These are phyloP conservation scores for Pectinophora gossypiella DNA, from an alignment of 1,140 invertebrate species.

Conservation along the genomic window DNA sequence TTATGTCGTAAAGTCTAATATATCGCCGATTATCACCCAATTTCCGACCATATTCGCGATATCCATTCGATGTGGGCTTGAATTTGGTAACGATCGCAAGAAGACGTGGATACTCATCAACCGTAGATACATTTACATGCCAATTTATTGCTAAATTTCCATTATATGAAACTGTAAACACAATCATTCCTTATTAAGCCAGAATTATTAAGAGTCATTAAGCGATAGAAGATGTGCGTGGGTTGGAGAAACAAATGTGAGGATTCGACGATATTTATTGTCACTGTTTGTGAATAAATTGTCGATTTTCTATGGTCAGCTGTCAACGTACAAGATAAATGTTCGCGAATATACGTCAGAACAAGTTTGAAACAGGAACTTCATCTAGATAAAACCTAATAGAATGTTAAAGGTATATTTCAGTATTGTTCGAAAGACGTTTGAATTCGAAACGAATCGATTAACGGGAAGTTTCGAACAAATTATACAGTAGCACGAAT, in stretches of 20 bases:
- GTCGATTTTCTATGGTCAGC: constrained; percentile 32
- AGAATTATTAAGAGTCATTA: constrained; percentile 31
- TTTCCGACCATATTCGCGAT: no score
- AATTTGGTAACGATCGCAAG: no score
- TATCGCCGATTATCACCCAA: no score
- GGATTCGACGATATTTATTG: constrained; percentile 50
- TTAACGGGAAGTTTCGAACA: no score
- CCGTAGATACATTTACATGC: background rate
- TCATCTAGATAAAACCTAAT: no score
- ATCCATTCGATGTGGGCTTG: no score
- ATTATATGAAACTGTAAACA: constrained; percentile 8
- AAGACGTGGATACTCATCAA: no score
- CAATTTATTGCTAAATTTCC: background rate
- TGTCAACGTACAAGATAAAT: constrained; percentile 21
- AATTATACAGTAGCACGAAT: no score
- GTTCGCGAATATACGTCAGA: constrained; percentile 12
- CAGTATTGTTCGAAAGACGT: background rate
- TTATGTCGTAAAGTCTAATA: no score
- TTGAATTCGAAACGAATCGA: no score
- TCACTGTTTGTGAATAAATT: constrained; percentile 52
- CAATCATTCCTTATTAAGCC: constrained; percentile 26
- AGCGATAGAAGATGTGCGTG: constrained; percentile 26
- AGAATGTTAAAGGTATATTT: background rate
- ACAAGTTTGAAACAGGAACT: constrained; percentile 12
- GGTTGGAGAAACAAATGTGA: constrained; percentile 41